phyloP scores from a whole-genome alignment of 2,113 vertebrate genomes.

The Clarias macrocephalus region DNA sequence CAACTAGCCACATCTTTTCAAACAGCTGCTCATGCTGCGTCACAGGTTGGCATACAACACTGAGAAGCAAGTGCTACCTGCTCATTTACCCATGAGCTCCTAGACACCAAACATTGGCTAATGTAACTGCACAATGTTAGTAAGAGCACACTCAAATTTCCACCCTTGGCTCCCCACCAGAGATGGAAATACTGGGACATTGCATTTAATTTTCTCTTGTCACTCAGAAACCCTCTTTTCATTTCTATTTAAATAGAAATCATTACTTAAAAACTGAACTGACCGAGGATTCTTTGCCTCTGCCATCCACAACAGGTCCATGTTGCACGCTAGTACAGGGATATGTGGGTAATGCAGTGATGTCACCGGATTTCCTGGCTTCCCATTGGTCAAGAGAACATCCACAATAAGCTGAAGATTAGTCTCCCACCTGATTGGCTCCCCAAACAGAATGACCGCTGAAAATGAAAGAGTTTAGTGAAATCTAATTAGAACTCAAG shows the following conservation, averaged over 20 bases:
- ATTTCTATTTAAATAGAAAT: background rate
- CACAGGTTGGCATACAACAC: background rate
- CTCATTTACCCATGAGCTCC: background rate
- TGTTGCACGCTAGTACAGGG: conserved; percentile 91
- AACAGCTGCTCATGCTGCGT: background rate
- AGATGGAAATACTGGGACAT: background rate
- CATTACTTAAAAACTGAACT: conserved; percentile 32
- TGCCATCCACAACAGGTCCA: conserved; percentile 98
- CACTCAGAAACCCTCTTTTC: background rate
- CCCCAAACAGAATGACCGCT: conserved; percentile 92
- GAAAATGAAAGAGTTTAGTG: conserved; percentile 20
- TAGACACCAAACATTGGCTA: background rate
- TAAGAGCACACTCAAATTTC: background rate
- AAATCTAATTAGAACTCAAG: background rate
- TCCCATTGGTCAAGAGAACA: conserved; percentile 85
- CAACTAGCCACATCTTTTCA: background rate
- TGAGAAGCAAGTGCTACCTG: background rate
- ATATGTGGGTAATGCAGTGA: conserved; percentile 83
- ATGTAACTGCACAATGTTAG: background rate
- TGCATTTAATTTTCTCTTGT: background rate
- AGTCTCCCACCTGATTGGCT: conserved; percentile 97
- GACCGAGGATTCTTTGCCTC: conserved; percentile 95
- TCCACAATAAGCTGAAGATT: conserved; percentile 90
- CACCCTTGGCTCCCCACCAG: background rate
- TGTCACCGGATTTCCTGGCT: conserved; percentile 69